Evolutionary conservation across 2,113 vertebrate genomes (phyloP), one percentile per base, ranked within the genome.

Genomic region (Casuarius casuarius): DNA sequence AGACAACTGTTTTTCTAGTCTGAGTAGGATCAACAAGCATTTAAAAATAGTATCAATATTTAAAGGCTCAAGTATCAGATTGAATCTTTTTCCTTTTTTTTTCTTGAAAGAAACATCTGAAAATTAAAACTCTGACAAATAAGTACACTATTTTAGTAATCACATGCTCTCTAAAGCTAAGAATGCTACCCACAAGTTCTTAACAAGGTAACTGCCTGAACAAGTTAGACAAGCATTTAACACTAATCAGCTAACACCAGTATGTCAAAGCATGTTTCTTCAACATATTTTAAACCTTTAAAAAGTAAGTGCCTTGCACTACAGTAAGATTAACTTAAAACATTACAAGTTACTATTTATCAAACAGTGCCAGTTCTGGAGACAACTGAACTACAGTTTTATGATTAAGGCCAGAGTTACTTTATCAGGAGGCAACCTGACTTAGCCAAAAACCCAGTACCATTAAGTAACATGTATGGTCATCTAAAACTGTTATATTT

Each of bases 161-260:
- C 54, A 35, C 12, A 31, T 61, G 25, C 18, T 26, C 58, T 63
- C 70, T 84, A 82, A 72, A 79, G 88, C 92, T 87, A 79, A 3
- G 1, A 58, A 94, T 63, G 54, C 44, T 94, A 89, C 72, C 85
- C 89, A 77, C 94, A 94, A 91, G 76, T 90, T 95, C 90, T 91
- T 95, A 95, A 87, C 94, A 92, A 84, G 29, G 71, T 71, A 88
- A 90, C 91, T 95, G 94, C 67, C 83, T 81, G 87, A 96, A 94
- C 89, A 84, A 46, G 49, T 94, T 87, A 92, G 88, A 84, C 87
- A 96, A 96, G 78, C 95, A 94, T 75, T 92, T 94, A 94, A 95
- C 91, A 76, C 38, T 40, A 94, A 95, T 87, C 87, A 94, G 93
- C 95, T 95, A 94, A 89, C 88, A 95, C 22, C 94, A 88, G 54